These are phyloP conservation scores for Drosophila falleni DNA, from an alignment of 2,888 invertebrate genomes.

Conservation along the genomic window DNA sequence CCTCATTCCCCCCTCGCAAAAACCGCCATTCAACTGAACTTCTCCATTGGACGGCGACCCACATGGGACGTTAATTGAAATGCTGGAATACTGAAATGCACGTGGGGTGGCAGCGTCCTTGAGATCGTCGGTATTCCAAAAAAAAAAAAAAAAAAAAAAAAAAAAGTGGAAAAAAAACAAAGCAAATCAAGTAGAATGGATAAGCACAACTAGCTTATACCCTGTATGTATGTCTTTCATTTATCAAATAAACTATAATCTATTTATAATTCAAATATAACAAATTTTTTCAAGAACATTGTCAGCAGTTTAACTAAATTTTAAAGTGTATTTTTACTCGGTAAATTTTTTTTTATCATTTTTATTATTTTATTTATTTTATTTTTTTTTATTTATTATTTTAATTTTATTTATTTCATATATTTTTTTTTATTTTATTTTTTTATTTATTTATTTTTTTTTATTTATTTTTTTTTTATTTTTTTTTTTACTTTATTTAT, in stretches of 20 bases:
- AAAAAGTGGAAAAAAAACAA: neutral
- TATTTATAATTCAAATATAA: neutral
- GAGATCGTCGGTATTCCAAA: conserved; percentile 41
- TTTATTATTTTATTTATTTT: no score
- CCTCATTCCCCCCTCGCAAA: neutral
- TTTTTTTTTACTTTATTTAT: no score
- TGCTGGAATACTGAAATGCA: conserved; percentile 70
- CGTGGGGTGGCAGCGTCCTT: conserved; percentile 59
- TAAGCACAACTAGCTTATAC: neutral
- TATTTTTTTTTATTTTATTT: no score
- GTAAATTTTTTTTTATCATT: neutral
- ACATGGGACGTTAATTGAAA: conserved; percentile 70
- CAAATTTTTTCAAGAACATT: neutral
- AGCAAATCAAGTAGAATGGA: neutral
- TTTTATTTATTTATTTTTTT: no score
- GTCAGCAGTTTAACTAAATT: neutral
- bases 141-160: conserved; percentile 24
- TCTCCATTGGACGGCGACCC: conserved; percentile 34
- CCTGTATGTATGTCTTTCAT: neutral
- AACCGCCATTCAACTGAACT: conserved; percentile 20
- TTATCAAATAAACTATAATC: neutral
- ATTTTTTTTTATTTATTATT: no score
- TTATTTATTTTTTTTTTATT: no score
- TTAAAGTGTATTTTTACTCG: neutral
- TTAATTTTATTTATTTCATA: no score